Evolutionary conservation across 2,113 vertebrate genomes (phyloP).

Genomic region (Larimichthys polyactis): DNA sequence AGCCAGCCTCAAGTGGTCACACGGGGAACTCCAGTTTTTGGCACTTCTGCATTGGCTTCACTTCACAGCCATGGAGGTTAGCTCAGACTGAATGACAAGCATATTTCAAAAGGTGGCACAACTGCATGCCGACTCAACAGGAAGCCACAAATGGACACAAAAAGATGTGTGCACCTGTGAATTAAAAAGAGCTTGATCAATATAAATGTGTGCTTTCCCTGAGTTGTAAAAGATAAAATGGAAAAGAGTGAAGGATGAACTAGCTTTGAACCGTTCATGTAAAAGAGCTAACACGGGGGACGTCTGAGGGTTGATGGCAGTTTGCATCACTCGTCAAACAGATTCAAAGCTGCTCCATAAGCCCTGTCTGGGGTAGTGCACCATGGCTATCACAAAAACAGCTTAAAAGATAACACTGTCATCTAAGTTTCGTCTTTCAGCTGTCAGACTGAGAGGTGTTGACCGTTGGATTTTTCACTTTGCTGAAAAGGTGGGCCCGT

Average conservation of each 20-base stretch:
- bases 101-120: neutral
- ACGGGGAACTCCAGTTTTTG: no score
- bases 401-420: constrained; percentile 31
- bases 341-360: constrained; percentile 3
- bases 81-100: constrained; percentile 1
- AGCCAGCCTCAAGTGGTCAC: no score
- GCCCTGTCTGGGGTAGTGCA: neutral
- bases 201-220: neutral
- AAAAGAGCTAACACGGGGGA: neutral
- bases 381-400: constrained; percentile 2
- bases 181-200: neutral
- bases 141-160: neutral
- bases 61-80: no score
- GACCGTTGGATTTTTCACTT: constrained; percentile 29
- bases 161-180: neutral
- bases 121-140: neutral
- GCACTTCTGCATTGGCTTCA: no score
- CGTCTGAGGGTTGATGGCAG: constrained; percentile 2
- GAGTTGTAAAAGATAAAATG: neutral
- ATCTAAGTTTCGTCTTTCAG: constrained; percentile 25
- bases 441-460: constrained; percentile 18
- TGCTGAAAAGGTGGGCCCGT: constrained; percentile 11
- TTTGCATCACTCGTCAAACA: constrained; percentile 26
- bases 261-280: neutral
- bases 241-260: neutral